Percentiles rank a stretch among this genome's conserved stretches.
Conservation (phyloP, 37 sponge, comb jelly and placozoan genomes). For the Haliclona indistincta region DNA sequence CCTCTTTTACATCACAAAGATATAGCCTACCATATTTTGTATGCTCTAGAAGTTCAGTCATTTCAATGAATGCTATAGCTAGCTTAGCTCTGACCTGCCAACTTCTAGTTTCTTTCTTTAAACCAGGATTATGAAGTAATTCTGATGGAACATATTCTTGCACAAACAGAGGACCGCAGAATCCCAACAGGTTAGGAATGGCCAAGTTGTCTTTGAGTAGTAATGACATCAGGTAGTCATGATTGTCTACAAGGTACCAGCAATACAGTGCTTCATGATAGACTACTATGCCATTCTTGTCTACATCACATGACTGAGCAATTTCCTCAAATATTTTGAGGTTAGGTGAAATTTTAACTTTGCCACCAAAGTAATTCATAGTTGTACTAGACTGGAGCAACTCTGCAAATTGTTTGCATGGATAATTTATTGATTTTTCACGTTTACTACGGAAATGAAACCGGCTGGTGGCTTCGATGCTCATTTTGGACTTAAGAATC, state of each 20-base stretch:
- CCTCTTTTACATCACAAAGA: slow-evolving; percentile 68
- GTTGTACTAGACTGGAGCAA: not conserved
- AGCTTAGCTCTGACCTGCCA: slow-evolving; percentile 46
- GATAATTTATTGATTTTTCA: not conserved
- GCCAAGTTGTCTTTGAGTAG: slow-evolving; percentile 30
- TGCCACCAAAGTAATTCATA: not conserved
- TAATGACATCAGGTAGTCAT: slow-evolving; percentile 47
- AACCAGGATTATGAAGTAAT: not conserved
- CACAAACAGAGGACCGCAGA: slow-evolving; percentile 65
- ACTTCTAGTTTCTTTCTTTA: slow-evolving; percentile 12
- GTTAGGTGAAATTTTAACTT: not conserved
- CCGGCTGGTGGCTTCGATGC: not conserved
- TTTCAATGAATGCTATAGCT: slow-evolving; percentile 54
- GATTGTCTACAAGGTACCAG: slow-evolving; percentile 36
- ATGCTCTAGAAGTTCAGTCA: slow-evolving; percentile 45
- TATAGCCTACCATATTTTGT: slow-evolving; percentile 59
- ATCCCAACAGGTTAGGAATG: slow-evolving; percentile 45
- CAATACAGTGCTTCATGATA: slow-evolving; percentile 46
- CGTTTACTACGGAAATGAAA: not conserved
- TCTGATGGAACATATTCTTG: slow-evolving; percentile 32
- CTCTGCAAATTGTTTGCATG: not conserved
- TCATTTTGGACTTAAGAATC: slow-evolving; percentile 36
- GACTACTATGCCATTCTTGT: slow-evolving; percentile 31
- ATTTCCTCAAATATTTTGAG: slow-evolving; percentile 18
- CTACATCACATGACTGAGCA: slow-evolving; percentile 47